Evolutionary conservation across 2,113 vertebrate genomes (phyloP).

Genomic region (Stigmatopora nigra): DNA sequence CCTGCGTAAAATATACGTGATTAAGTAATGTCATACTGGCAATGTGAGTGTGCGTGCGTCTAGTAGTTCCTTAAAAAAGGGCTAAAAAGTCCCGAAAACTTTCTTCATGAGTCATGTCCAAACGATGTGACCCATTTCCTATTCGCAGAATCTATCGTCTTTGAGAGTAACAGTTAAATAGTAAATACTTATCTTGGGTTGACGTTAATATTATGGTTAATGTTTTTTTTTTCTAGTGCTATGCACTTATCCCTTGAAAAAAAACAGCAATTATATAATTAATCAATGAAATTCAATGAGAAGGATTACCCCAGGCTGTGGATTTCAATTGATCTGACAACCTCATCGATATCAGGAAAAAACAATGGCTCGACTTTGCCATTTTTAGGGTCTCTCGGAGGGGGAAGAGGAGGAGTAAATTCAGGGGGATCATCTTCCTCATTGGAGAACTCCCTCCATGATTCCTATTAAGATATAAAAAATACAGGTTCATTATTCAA

Average conservation of each 20-base stretch:
- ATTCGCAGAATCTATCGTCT: not conserved
- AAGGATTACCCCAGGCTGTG: slow-evolving; percentile 47
- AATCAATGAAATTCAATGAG: not conserved
- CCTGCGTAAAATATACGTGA: no score
- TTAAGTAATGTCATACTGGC: no score
- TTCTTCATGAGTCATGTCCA: not conserved
- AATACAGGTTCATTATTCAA: not conserved
- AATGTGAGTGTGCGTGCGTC: no score
- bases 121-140: not conserved
- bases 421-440: slow-evolving; percentile 88
- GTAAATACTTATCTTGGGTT: not conserved
- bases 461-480: slow-evolving; percentile 69
- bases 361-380: slow-evolving; percentile 65
- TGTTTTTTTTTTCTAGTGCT: not conserved
- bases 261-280: not conserved
- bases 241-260: not conserved
- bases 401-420: slow-evolving; percentile 80
- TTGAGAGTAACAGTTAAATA: not conserved
- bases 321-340: slow-evolving; percentile 17
- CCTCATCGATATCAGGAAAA: slow-evolving; percentile 45
- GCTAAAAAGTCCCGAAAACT: not conserved
- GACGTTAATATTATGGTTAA: not conserved
- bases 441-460: slow-evolving; percentile 92
- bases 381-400: slow-evolving; percentile 70
- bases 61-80: not conserved